Evolutionary conservation across 2,888 invertebrate species (phyloP), one percentile per base, ranked within the genome.

Genomic region (Chorisops tibialis): DNA sequence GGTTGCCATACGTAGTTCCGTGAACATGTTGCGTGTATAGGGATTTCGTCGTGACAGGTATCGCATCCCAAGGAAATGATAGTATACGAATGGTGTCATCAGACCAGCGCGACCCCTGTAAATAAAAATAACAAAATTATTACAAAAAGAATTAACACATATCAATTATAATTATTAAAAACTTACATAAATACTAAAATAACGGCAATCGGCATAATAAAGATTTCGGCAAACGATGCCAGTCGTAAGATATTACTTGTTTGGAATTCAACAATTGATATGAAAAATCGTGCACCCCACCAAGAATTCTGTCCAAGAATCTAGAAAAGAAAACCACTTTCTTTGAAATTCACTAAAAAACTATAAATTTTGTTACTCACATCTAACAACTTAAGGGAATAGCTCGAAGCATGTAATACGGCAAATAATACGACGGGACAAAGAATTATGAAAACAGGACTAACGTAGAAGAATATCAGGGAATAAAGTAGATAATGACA

Each of bases 401-500:
- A 98, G 69, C 92, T 94, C 19, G 95, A 89, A 45, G 93, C 88
- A 80, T 99, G 97, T 48, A 98, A 84, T 12, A 95, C 74, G 2
- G 96, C 94, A 80, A 96, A 99, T 67, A 98, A 81, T 70, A 93
- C 86, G 63, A 97, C 85, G 5, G 99, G 99, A 64, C 93, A 82
- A 69, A 98, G 79, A 18, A 93, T 93, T 83, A 97, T 82, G 68
- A 95, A 87, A 58, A 94, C 87, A 22, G 98, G 96, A 62, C 88
- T 82, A 37, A 90, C 89, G 77, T 91, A 94, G 72, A 97, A 84
- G 79, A 99, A 99, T 73, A 98, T 93, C 69, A 96, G 80, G 48
- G 96, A 93, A 79, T 91, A 99, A 80, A 98, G 88, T 67, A 99
- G 82, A 74, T 99, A 99, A 77, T 99, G 99, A 66, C 93, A 96